Evolutionary conservation across 2,888 invertebrate species (phyloP).

Genomic region (Tetragonula carbonaria): DNA sequence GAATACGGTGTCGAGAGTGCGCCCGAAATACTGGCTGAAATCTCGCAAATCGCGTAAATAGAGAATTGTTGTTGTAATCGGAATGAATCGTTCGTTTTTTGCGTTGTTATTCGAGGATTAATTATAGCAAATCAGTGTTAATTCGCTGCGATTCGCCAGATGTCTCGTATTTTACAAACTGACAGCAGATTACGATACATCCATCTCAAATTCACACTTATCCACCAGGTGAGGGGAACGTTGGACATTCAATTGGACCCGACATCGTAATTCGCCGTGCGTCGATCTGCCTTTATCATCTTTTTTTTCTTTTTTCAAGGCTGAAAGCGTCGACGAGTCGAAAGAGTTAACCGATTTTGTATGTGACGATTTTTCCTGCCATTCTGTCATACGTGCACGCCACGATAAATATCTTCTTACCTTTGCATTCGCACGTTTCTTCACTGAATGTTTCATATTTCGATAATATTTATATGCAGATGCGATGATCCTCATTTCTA

Average conservation of each 20-base stretch:
- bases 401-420: no score
- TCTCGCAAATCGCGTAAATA: background rate
- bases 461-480: background rate
- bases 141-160: background rate
- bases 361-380: no score
- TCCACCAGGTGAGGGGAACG: background rate
- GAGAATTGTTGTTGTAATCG: background rate
- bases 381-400: no score
- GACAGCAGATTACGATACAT: slow-evolving; percentile 5
- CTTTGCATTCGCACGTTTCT: no score
- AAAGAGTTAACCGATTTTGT: background rate
- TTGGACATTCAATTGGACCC: background rate
- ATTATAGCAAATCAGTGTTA: background rate
- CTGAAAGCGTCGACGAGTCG: background rate
- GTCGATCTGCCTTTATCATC: background rate
- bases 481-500: background rate
- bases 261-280: background rate
- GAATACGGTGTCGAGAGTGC: background rate
- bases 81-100: background rate
- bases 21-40: background rate
- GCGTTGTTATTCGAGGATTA: background rate
- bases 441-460: background rate
- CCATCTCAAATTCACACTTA: background rate
- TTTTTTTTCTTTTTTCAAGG: background rate
- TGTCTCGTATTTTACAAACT: background rate